Conservation (phyloP, 2,113 vertebrate species). For the Hylia prasina region DNA sequence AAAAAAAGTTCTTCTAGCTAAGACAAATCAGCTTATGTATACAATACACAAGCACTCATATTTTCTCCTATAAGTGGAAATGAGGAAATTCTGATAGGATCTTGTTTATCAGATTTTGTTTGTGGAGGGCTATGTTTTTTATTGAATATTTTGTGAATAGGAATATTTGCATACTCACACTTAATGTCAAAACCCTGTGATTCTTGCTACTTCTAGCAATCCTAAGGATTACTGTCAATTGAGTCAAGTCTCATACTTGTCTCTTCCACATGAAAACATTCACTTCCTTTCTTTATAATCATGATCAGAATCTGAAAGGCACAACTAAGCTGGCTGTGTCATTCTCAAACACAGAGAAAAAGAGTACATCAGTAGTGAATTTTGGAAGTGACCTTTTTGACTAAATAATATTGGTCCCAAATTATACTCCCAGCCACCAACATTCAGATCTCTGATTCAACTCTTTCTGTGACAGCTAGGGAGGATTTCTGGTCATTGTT, state of each 20-base stretch:
- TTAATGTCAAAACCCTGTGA: background rate
- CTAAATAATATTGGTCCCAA: background rate
- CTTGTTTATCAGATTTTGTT: background rate
- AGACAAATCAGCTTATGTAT: background rate
- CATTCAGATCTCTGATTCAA: background rate
- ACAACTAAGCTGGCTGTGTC: background rate
- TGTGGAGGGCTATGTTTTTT: background rate
- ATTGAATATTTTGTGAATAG: background rate
- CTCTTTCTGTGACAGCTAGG: background rate
- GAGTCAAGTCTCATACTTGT: background rate
- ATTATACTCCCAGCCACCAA: background rate
- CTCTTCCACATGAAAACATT: background rate
- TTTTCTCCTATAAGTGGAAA: background rate
- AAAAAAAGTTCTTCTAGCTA: background rate
- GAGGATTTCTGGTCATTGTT: background rate
- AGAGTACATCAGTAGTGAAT: background rate
- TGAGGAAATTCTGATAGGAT: background rate
- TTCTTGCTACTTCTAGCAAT: background rate
- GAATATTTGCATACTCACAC: background rate
- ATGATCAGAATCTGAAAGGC: background rate
- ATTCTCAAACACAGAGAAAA: background rate
- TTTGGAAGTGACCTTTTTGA: background rate
- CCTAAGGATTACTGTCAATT: background rate
- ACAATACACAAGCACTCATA: background rate
- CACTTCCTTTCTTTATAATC: background rate